phyloP scores from a whole-genome alignment of 2,888 invertebrate species.

The Morinoia aosen region DNA sequence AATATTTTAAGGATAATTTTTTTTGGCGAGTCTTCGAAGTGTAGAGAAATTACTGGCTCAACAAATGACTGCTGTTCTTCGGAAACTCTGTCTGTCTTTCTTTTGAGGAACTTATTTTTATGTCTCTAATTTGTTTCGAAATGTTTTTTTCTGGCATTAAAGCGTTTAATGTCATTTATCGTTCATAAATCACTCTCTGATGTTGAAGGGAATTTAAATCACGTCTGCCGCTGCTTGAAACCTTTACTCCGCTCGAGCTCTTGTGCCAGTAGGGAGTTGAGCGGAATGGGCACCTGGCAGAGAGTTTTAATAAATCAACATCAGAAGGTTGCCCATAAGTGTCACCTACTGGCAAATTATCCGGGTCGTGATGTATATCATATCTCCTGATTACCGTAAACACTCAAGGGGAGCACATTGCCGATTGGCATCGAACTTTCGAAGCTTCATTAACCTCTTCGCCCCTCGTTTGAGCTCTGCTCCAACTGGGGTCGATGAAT shows the following conservation, averaged over 20 bases:
- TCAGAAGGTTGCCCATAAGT: conserved; percentile 32
- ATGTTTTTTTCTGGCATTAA: not conserved
- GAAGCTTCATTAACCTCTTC: conserved; percentile 42
- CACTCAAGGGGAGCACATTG: not conserved
- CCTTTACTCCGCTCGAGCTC: not conserved
- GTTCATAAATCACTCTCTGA: not conserved
- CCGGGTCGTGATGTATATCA: conserved; percentile 27
- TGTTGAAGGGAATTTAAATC: conserved; percentile 25
- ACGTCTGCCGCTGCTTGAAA: not conserved
- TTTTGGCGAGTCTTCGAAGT: not conserved
- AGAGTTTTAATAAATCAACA: conserved; percentile 1
- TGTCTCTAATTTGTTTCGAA: not conserved
- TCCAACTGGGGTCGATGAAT: not conserved
- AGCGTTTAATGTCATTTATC: not conserved
- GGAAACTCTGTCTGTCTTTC: not conserved
- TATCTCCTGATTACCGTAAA: not conserved
- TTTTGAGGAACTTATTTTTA: not conserved
- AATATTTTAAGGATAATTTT: not conserved
- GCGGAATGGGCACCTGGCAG: not conserved
- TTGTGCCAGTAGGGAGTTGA: not conserved
- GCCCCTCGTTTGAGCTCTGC: not conserved
- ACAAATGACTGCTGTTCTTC: not conserved
- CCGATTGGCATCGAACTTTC: conserved; percentile 6
- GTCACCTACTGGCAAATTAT: conserved; percentile 36
- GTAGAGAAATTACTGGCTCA: not conserved